A percentile compares a stretch with the other conserved stretches of the same genome.
Evolutionary conservation across 2,113 vertebrate species (phyloP).

Genomic region (Sialia sialis): DNA sequence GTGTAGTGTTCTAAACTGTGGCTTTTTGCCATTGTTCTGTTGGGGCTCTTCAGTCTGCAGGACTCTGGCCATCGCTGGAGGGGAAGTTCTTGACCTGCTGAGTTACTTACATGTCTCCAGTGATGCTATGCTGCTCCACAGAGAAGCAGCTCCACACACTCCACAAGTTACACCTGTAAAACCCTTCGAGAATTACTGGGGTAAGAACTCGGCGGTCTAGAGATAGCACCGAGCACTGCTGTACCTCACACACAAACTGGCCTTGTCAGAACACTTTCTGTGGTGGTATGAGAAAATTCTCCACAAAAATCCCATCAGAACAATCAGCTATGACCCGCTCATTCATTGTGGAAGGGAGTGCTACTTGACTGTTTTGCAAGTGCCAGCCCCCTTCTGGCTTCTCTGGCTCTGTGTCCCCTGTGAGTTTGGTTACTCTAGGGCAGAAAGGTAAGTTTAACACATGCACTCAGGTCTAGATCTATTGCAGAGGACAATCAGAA

Average conservation of each 20-base stretch:
- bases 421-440: background rate
- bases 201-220: background rate
- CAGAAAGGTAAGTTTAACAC: background rate
- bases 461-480: background rate
- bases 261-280: background rate
- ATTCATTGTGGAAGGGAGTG: background rate
- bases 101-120: background rate
- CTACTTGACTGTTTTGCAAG: background rate
- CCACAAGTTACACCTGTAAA: background rate
- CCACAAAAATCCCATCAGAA: background rate
- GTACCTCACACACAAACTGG: background rate
- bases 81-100: background rate
- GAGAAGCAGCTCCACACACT: background rate
- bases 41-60: conserved; percentile 3
- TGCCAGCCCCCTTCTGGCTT: background rate
- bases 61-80: background rate
- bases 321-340: background rate
- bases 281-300: background rate
- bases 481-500: background rate
- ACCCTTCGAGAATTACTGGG: background rate
- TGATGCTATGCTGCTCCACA: background rate
- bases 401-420: background rate
- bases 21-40: conserved; percentile 6
- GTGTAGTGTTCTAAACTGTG: background rate
- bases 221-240: background rate